Percentiles rank a stretch among this genome's conserved stretches.
phyloP scores from a whole-genome alignment of 2,113 vertebrate species.

The Chlorodrepanis virens region DNA sequence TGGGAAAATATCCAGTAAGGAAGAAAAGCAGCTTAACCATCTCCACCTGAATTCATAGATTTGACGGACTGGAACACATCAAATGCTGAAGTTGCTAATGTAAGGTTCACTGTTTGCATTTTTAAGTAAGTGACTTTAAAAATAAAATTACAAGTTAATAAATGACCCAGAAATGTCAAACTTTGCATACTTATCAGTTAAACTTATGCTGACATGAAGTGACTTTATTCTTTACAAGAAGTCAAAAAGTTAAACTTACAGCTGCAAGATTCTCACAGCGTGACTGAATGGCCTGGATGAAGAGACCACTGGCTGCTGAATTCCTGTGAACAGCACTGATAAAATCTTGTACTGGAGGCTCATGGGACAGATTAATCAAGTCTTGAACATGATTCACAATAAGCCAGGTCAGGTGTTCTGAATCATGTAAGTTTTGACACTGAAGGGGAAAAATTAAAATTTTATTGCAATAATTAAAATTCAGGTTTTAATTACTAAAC shows the following conservation, averaged over 20 bases:
- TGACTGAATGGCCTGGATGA: conserved; percentile 97
- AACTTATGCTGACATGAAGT: not conserved
- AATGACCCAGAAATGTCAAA: conserved; percentile 18
- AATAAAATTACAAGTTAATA: not conserved
- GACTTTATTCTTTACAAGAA: not conserved
- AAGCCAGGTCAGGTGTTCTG: conserved; percentile 95
- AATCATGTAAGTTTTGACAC: conserved; percentile 99
- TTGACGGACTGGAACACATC: not conserved
- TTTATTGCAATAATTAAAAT: not conserved
- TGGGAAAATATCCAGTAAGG: not conserved
- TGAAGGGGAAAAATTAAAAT: conserved; percentile 27
- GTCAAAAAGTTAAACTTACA: conserved; percentile 72
- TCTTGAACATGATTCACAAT: conserved; percentile 96
- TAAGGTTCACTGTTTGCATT: not conserved
- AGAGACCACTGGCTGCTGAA: conserved; percentile 94
- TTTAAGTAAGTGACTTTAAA: not conserved
- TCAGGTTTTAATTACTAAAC: not conserved
- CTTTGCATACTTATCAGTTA: not conserved
- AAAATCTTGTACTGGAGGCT: conserved; percentile 97
- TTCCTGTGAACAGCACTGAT: conserved; percentile 96
- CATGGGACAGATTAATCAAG: conserved; percentile 91
- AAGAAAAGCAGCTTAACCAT: not conserved
- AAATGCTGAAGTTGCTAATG: not conserved
- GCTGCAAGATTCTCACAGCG: conserved; percentile 91
- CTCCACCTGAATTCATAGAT: not conserved